These are phyloP conservation scores for Nothocercus nigrocapillus DNA, from an alignment of 2,113 vertebrate genomes.

Conservation along the genomic window DNA sequence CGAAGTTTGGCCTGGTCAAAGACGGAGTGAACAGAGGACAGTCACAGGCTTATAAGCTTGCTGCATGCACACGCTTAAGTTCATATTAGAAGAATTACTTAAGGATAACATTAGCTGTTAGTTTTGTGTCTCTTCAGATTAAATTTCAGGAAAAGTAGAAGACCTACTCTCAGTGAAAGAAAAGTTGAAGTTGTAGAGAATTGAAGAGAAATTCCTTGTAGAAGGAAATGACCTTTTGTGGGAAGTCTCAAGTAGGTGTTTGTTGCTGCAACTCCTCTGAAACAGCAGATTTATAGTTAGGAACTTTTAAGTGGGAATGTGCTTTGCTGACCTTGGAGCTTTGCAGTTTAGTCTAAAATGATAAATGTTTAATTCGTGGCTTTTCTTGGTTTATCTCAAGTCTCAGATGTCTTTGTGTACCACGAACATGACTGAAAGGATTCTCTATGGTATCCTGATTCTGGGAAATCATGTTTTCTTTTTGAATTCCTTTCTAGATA, in stretches of 20 bases:
- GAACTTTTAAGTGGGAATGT: neutral
- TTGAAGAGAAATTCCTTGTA: neutral
- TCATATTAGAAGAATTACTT: neutral
- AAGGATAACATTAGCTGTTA: neutral
- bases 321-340: neutral
- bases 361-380: neutral
- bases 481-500: neutral
- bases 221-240: neutral
- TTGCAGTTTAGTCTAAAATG: neutral
- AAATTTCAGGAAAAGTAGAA: neutral
- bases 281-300: neutral
- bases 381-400: neutral
- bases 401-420: neutral
- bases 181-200: neutral
- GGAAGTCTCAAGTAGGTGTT: constrained; percentile 11
- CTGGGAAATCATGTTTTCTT: neutral
- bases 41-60: neutral
- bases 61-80: neutral
- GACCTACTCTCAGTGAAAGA: neutral
- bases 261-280: neutral
- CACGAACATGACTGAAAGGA: too few relatives aligned
- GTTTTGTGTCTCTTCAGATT: neutral
- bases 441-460: neutral
- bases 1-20: neutral
- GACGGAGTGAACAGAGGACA: neutral